Evolutionary conservation across 2,888 invertebrate species (phyloP).

Genomic region (Ischnura elegans): DNA sequence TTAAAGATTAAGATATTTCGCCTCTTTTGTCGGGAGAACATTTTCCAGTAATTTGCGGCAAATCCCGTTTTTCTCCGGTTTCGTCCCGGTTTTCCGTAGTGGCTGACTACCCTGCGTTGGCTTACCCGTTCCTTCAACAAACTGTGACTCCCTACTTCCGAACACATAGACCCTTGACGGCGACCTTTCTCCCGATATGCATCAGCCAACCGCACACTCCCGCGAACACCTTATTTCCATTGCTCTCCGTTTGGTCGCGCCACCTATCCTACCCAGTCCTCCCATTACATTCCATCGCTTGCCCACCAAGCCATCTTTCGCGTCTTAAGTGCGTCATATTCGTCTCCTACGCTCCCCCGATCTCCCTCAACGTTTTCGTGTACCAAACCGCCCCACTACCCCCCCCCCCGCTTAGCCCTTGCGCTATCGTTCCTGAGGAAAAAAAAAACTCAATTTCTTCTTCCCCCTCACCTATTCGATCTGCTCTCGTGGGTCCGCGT

Average conservation of each 20-base stretch:
- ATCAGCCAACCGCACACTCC: conserved; percentile 28
- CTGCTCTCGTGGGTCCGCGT: neutral
- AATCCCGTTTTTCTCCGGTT: too few species aligned
- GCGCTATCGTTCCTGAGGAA: too few species aligned
- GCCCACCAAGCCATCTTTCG: conserved; percentile 10
- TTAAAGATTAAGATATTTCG: too few species aligned
- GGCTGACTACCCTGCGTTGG: too few species aligned
- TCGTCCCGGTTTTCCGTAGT: too few species aligned
- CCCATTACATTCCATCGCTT: conserved; percentile 40
- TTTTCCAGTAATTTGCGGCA: too few species aligned
- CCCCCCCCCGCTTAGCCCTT: neutral
- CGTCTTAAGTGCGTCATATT: neutral
- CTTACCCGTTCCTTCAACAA: too few species aligned
- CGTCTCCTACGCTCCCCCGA: neutral
- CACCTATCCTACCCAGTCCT: neutral
- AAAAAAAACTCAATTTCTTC: too few species aligned
- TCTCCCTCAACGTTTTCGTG: neutral
- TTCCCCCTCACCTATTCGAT: too few species aligned
- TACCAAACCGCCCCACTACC: neutral
- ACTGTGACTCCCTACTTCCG: too few species aligned
- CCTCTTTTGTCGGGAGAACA: too few species aligned
- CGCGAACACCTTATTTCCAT: conserved; percentile 39
- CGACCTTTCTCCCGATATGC: neutral
- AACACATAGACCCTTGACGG: too few species aligned
- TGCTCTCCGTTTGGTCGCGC: neutral